Base-by-base conservation (phyloP, 2,888 invertebrate species). In the Caenorhabditis angaria region DNA sequence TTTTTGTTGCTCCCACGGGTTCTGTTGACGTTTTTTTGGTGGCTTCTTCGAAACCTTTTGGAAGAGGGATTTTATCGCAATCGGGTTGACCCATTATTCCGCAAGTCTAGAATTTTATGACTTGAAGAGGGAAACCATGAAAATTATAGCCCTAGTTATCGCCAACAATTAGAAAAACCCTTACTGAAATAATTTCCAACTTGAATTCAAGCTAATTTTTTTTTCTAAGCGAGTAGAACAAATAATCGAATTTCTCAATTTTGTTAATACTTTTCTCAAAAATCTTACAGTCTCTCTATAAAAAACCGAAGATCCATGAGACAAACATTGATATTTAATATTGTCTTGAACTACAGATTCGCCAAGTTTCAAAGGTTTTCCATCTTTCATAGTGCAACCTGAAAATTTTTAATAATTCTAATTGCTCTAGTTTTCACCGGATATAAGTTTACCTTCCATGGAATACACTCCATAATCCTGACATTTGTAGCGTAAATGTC, bases 401-500 rank as follows among this genome's bases (percentile, higher is more conserved):
- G 18, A 24, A 41, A 41, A 12, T 41, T 5, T 5, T 41, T 14
- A 41, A 10, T 2, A 41, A 10, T 3, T 32, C 2, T 20, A 29
- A 4, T 1, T 20, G 6, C 14, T 32, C 10, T 32, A 5, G 12
- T n/a, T 47, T 18, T n/a, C n/a, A n/a, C n/a, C n/a, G n/a, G n/a
- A n/a, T n/a, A n/a, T n/a, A n/a, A n/a, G n/a, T 20, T 47, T 14
- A 70, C 70, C 80, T 66, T 80, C 80, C 20, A 80, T 77, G 2
- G 77, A 66, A 50, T 80, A 77, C 18, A 80, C 80, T 32, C 80
- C 80, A 27, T 77, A 77, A 28, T 77, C 65, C 27, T 77, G 77
- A 20, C 80, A 80, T 35, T 76, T 68, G 56, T 80, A 80, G 41
- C 80, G 41, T 18, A 80, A 64, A 47, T 74, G 63, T 56, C 74